These are phyloP conservation scores for Boloria euphrosyne DNA, from an alignment of 2,888 invertebrate genomes.

Conservation along the genomic window DNA sequence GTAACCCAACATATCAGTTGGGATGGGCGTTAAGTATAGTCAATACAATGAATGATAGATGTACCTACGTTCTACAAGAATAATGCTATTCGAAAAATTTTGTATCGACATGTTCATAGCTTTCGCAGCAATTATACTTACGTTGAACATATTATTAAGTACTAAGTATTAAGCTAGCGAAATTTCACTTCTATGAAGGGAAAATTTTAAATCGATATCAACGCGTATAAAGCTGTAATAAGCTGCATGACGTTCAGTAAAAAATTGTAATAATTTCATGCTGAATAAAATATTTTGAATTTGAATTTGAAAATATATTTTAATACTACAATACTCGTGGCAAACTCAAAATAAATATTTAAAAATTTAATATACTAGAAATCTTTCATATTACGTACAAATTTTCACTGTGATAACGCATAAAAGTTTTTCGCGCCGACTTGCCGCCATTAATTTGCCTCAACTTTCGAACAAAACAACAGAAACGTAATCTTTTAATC, in stretches of 20 bases:
- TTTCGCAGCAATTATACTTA: too few species aligned
- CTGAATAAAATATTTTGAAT: too few species aligned
- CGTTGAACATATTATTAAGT: background rate
- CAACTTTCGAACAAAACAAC: constrained; percentile 31
- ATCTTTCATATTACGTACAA: background rate
- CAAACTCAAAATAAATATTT: background rate
- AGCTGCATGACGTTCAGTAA: too few species aligned
- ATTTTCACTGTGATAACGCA: constrained; percentile 4
- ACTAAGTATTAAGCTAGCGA: background rate
- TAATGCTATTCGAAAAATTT: too few species aligned
- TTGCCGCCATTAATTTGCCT: constrained; percentile 28
- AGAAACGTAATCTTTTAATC: constrained; percentile 37
- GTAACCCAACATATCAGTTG: background rate
- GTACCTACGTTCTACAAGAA: too few species aligned
- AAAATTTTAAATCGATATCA: constrained; percentile 13
- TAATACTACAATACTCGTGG: background rate
- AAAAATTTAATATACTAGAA: background rate
- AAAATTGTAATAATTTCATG: too few species aligned
- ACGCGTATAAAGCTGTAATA: constrained; percentile 19
- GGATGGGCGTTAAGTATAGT: background rate
- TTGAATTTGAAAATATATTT: too few species aligned
- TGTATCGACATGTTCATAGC: too few species aligned
- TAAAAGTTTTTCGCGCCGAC: constrained; percentile 13
- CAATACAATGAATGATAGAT: too few species aligned
- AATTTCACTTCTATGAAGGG: background rate